These are phyloP conservation scores for Acrocera orbiculus DNA, from an alignment of 2,888 invertebrate species.

Conservation along the genomic window DNA sequence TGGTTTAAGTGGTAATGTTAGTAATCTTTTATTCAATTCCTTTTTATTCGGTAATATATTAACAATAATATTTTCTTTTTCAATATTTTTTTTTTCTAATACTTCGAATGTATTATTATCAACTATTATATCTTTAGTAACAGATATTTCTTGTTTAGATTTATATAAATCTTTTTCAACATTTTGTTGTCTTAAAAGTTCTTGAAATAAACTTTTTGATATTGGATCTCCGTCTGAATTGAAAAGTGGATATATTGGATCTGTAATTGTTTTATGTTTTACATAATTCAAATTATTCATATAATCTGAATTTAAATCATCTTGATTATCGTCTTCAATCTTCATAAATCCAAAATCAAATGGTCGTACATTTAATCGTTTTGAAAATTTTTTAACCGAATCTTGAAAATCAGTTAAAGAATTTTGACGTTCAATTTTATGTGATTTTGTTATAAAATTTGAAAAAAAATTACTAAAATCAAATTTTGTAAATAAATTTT, in stretches of 20 bases:
- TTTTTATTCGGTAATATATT: slow-evolving; percentile 42
- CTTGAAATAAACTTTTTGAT: slow-evolving; percentile 52
- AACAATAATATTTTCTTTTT: slow-evolving; percentile 56
- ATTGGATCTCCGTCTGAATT: slow-evolving; percentile 55
- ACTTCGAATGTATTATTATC: slow-evolving; percentile 22
- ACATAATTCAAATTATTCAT: slow-evolving; percentile 23
- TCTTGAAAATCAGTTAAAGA: slow-evolving; percentile 45
- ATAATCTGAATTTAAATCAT: slow-evolving; percentile 10
- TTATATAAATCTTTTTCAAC: slow-evolving; percentile 41
- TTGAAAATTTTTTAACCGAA: slow-evolving; percentile 38
- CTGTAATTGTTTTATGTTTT: slow-evolving; percentile 54
- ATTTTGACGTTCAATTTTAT: slow-evolving; percentile 33
- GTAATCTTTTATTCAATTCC: slow-evolving; percentile 13
- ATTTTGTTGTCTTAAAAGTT: too few species aligned
- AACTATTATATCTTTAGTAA: slow-evolving; percentile 18
- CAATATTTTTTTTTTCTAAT: too few species aligned
- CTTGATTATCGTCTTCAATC: slow-evolving; percentile 23
- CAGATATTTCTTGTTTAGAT: slow-evolving; percentile 16
- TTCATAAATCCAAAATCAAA: slow-evolving; percentile 33
- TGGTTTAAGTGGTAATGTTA: slow-evolving; percentile 57
- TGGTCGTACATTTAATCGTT: slow-evolving; percentile 37
- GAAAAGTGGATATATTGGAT: slow-evolving; percentile 62
- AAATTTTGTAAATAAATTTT: slow-evolving; percentile 10
- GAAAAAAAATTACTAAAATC: slow-evolving; percentile 29
- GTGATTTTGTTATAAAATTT: slow-evolving; percentile 24